Percentiles rank a stretch among this genome's conserved stretches.
Evolutionary conservation across 1,140 invertebrate genomes (phyloP).

Genomic region (Formica selysi): DNA sequence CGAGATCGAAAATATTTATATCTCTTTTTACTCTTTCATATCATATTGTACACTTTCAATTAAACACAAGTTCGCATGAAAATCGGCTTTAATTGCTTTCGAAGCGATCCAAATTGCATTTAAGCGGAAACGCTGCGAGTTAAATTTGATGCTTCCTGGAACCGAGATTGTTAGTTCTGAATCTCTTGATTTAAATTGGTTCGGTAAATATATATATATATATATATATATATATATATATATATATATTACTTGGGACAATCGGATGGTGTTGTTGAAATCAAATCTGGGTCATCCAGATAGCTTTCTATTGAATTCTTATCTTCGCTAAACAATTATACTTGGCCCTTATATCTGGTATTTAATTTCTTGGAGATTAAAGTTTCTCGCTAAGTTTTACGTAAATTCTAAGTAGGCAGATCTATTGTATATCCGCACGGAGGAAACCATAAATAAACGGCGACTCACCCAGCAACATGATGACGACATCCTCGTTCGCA

Average conservation of each 20-base stretch:
- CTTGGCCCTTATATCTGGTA: slow-evolving; percentile 3
- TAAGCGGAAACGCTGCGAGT: slow-evolving; percentile 7
- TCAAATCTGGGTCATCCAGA: slow-evolving; percentile 28
- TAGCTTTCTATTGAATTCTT: slow-evolving; percentile 18
- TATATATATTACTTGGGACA: slow-evolving; percentile 13
- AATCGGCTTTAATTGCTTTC: slow-evolving; percentile 16
- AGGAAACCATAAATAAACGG: slow-evolving; percentile 36
- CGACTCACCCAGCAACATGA: slow-evolving; percentile 93
- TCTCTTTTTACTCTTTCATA: background rate
- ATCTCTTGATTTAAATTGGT: slow-evolving; percentile 15
- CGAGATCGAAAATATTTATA: background rate
- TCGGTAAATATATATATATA: background rate
- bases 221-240: too few relatives aligned
- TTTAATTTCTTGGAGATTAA: slow-evolving; percentile 13
- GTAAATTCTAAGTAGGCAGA: slow-evolving; percentile 21
- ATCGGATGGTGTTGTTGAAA: background rate
- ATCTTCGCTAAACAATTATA: slow-evolving; percentile 24
- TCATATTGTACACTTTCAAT: background rate
- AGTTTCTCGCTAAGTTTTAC: background rate
- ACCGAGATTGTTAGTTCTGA: slow-evolving; percentile 2
- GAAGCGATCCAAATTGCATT: slow-evolving; percentile 18
- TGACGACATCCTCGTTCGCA: slow-evolving; percentile 94
- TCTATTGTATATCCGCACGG: slow-evolving; percentile 17
- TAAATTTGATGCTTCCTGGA: background rate
- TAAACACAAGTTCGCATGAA: background rate